A percentile compares a stretch with the other conserved stretches of the same genome.
These are phyloP conservation scores for Phrynosoma blainvillii DNA, from an alignment of 2,113 vertebrate species.

Conservation along the genomic window DNA sequence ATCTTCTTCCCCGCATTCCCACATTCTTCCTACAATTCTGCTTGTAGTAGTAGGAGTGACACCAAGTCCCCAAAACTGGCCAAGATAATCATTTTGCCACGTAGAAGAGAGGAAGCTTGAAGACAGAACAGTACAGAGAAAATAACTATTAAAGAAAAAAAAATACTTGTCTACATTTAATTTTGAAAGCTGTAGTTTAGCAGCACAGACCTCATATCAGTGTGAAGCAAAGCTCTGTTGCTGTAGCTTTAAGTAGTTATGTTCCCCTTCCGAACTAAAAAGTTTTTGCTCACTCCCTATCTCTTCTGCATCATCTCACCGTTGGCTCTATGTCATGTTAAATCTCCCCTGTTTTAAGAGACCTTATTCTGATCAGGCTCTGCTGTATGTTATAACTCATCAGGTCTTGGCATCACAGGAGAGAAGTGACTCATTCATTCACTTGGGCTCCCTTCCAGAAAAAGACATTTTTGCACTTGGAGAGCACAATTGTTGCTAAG, in stretches of 20 bases:
- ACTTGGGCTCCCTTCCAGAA: constrained; percentile 7
- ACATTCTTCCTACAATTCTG: neutral
- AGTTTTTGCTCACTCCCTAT: constrained; percentile 66
- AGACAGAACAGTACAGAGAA: neutral
- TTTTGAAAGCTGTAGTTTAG: constrained; percentile 59
- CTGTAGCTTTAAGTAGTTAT: constrained; percentile 67
- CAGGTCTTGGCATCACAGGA: neutral
- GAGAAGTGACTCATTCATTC: neutral
- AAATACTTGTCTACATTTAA: neutral
- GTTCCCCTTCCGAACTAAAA: constrained; percentile 62
- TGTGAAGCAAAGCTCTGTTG: constrained; percentile 63
- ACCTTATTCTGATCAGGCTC: constrained; percentile 62
- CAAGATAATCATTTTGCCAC: constrained; percentile 70
- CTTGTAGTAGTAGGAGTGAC: constrained; percentile 47
- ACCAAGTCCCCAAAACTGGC: constrained; percentile 61
- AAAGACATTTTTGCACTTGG: neutral
- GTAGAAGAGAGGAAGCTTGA: constrained; percentile 53
- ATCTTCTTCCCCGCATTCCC: constrained; percentile 15
- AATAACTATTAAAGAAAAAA: neutral
- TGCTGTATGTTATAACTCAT: constrained; percentile 58
- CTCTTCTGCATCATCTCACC: constrained; percentile 72
- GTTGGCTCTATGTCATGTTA: constrained; percentile 61
- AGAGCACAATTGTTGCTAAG: neutral
- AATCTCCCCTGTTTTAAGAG: constrained; percentile 70
- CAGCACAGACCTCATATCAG: constrained; percentile 53